Evolutionary conservation across 2,797 vertebrate genomes (phyloP), one percentile per base, ranked within the genome.

Genomic region (Alfaro cultratus): DNA sequence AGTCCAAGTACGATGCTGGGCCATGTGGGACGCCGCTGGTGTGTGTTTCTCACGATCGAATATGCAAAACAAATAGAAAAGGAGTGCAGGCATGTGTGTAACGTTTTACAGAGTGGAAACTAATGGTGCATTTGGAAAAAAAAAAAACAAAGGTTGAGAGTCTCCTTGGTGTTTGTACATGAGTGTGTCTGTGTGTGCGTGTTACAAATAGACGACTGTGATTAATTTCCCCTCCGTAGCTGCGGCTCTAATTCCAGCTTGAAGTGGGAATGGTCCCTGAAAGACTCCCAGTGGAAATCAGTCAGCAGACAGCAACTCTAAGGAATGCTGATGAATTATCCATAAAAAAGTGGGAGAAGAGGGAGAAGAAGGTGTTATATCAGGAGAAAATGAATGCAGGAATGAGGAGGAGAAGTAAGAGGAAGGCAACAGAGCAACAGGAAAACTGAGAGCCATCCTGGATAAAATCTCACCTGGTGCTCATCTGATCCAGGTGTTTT

Each of bases 271-370:
- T 91, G 87, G 91, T 91, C 92, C 90, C 92, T 90, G 87, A 94
- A 95, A 92, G 81, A 86, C 91, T 96, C 95, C 95, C 94, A 68
- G 93, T 95, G 95, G 95, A 96, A 96, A 95, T 95, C 93, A 86
- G 88, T 70, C 89, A 89, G 93, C 89, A 92, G 92, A 91, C 93
- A 90, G 91, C 88, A 85, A 89, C 90, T 88, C 91, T 90, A 91
- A 93, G 93, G 92, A 95, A 92, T 90, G 92, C 91, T 95, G 93
- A 95, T 95, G 94, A 96, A 95, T 95, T 95, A 96, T 95, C 94
- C 94, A 95, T 95, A 80, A 73, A 74, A 74, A 41, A 73, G 10
- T 26, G 26, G 26, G 53, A 55, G 51, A 73, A 76, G 16, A 53
- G 31, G 36, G 45, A 21, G 26, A 60, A 23, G 67, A 31, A 31